phyloP scores from a whole-genome alignment of 1,140 invertebrate species.

The Ceratina calcarata region DNA sequence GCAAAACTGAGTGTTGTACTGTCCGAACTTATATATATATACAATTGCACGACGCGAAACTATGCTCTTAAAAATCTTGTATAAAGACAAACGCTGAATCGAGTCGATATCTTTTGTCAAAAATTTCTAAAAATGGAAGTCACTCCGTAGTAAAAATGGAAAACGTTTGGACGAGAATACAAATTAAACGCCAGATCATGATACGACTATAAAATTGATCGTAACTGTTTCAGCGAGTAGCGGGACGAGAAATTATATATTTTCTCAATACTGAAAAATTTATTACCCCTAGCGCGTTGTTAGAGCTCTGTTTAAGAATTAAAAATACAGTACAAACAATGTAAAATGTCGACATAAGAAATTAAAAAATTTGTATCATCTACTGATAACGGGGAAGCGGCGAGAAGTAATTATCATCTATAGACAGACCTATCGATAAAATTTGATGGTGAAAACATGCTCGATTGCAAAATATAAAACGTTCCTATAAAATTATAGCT shows the following conservation, averaged over 20 bases:
- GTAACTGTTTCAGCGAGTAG: conserved; percentile 30
- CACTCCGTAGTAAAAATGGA: background rate
- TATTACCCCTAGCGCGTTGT: conserved; percentile 39
- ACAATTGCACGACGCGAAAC: background rate
- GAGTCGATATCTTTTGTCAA: background rate
- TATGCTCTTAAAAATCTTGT: background rate
- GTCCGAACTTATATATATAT: conserved; percentile 25
- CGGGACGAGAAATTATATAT: conserved; percentile 7
- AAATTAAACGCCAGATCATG: background rate
- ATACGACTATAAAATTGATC: conserved; percentile 20
- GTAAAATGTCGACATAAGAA: conserved; percentile 53
- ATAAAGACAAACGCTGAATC: conserved; percentile 5
- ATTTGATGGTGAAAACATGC: conserved; percentile 45
- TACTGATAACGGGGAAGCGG: conserved; percentile 56
- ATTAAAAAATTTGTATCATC: conserved; percentile 58
- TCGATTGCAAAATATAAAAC: conserved; percentile 55
- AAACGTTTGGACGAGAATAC: background rate
- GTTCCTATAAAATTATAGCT: conserved; percentile 60
- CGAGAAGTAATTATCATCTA: conserved; percentile 46
- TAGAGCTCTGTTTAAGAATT: conserved; percentile 27
- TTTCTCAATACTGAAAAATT: conserved; percentile 44
- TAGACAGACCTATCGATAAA: conserved; percentile 41
- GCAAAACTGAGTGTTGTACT: conserved; percentile 46
- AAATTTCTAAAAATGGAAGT: conserved; percentile 6
- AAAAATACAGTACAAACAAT: conserved; percentile 48